Evolutionary conservation across 1,140 invertebrate genomes (phyloP).

Genomic region (Drosophila varians): DNA sequence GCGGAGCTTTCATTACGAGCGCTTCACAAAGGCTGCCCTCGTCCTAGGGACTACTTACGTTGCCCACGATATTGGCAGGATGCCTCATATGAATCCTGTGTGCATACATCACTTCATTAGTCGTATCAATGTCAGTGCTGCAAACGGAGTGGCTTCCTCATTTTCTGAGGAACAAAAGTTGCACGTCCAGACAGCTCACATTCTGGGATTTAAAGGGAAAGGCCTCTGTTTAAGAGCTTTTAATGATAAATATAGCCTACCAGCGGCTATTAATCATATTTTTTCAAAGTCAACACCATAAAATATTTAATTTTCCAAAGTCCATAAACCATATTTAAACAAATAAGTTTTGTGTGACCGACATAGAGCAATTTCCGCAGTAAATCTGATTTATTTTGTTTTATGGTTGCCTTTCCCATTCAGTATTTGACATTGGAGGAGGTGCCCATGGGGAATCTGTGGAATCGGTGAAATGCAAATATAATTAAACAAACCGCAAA

Average conservation of each 20-base stretch:
- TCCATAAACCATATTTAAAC: slow-evolving; percentile 23
- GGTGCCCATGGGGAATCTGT: background rate
- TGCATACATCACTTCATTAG: slow-evolving; percentile 73
- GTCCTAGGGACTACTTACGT: background rate
- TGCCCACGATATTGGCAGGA: slow-evolving; percentile 6
- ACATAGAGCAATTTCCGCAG: slow-evolving; percentile 6
- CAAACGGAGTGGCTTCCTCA: slow-evolving; percentile 46
- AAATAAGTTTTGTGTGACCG: slow-evolving; percentile 6
- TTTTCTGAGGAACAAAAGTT: slow-evolving; percentile 28
- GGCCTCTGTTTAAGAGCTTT: background rate
- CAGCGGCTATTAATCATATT: background rate
- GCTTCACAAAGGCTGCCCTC: slow-evolving; percentile 12
- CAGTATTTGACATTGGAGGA: slow-evolving; percentile 34
- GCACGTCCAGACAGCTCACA: background rate
- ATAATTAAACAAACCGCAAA: slow-evolving; percentile 51
- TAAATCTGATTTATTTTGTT: slow-evolving; percentile 22
- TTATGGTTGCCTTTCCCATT: background rate
- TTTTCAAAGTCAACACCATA: background rate
- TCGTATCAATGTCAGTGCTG: slow-evolving; percentile 42
- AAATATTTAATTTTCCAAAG: slow-evolving; percentile 9
- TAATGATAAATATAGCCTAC: background rate
- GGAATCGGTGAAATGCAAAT: slow-evolving; percentile 39
- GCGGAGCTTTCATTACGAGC: slow-evolving; percentile 34
- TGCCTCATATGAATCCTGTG: background rate
- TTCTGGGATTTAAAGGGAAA: background rate